Percentiles rank a stretch among this genome's conserved stretches.
These are phyloP conservation scores for Myrmecophaga tridactyla DNA, from an alignment of 2,113 vertebrate genomes.

Conservation along the genomic window DNA sequence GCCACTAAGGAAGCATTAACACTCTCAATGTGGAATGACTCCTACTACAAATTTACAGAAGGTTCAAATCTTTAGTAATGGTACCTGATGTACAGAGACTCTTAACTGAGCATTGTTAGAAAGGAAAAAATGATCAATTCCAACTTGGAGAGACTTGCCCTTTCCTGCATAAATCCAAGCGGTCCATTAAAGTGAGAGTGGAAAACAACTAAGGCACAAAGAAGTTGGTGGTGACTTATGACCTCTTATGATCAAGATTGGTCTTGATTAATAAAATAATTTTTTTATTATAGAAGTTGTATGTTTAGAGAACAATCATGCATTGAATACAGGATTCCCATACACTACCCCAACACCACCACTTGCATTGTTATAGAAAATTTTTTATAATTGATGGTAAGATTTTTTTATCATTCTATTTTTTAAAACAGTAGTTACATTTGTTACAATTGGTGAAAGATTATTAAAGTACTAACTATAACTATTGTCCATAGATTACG, in stretches of 20 bases:
- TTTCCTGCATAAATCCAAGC: neutral
- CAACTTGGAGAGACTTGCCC: neutral
- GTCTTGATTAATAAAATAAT: too few relatives aligned
- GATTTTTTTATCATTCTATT: too few relatives aligned
- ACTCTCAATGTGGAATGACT: neutral
- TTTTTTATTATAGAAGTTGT: too few relatives aligned
- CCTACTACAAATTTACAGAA: slow-evolving; percentile 28
- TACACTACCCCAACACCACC: too few relatives aligned
- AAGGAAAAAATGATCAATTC: neutral
- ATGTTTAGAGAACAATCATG: too few relatives aligned
- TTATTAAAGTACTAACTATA: too few relatives aligned
- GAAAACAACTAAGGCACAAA: neutral
- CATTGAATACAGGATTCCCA: too few relatives aligned
- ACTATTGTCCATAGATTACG: too few relatives aligned
- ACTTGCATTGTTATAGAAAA: too few relatives aligned
- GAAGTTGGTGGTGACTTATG: neutral
- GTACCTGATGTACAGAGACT: neutral
- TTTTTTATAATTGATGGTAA: too few relatives aligned
- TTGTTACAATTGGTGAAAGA: too few relatives aligned
- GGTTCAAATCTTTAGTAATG: neutral
- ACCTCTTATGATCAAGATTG: slow-evolving; percentile 6
- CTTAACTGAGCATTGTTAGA: neutral
- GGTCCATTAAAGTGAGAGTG: neutral
- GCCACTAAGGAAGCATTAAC: slow-evolving; percentile 14
- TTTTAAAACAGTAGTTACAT: too few relatives aligned